Percentiles rank a stretch among this genome's conserved stretches.
Evolutionary conservation across 2,797 vertebrate species (phyloP).

Genomic region (Pangasius sanitwongsei): DNA sequence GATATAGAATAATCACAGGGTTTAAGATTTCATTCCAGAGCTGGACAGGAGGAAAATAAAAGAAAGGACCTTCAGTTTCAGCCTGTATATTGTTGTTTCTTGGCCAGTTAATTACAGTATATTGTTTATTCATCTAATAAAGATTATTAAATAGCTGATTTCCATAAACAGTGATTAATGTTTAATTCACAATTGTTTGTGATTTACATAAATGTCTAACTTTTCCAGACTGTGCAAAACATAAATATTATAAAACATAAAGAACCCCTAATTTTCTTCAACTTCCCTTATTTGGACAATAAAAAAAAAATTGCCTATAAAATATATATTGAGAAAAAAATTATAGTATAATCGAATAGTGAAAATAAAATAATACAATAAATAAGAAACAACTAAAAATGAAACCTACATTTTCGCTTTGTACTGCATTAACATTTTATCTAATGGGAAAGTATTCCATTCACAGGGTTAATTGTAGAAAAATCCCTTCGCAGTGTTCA

Average conservation of each 20-base stretch:
- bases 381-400: background rate
- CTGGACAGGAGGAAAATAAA: slow-evolving; percentile 4
- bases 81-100: background rate
- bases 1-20: slow-evolving; percentile 15
- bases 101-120: background rate
- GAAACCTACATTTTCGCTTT: background rate
- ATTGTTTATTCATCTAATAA: background rate
- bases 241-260: background rate
- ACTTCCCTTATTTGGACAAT: background rate
- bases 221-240: background rate
- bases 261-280: background rate
- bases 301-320: background rate
- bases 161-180: background rate
- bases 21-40: slow-evolving; percentile 30
- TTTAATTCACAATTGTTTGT: background rate
- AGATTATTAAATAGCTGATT: background rate
- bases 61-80: background rate
- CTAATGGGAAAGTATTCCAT: slow-evolving; percentile 15
- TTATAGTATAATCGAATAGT: background rate
- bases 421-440: background rate
- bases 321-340: background rate
- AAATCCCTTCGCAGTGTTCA: background rate
- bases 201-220: background rate
- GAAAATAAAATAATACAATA: background rate
- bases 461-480: background rate